Conservation (phyloP, 2,888 invertebrate genomes). For the Exephanes ischioxanthus region DNA sequence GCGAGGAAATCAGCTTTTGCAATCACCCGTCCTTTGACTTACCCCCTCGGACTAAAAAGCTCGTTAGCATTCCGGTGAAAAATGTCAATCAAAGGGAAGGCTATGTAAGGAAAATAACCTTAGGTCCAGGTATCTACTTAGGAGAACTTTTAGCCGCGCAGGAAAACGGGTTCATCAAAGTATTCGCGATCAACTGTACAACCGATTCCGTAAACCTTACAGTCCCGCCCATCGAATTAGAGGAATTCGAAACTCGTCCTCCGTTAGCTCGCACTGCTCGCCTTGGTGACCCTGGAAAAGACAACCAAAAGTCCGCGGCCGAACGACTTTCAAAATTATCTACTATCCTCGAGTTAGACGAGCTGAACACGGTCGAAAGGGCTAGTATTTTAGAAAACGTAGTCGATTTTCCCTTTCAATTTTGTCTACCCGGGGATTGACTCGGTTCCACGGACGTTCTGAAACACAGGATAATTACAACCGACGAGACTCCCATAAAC, state of each 20-base stretch:
- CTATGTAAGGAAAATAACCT: constrained; percentile 23
- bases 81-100: constrained; percentile 16
- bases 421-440: constrained; percentile 52
- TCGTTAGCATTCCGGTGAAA: constrained; percentile 28
- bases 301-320: neutral
- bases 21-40: constrained; percentile 24
- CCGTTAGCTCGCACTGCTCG: neutral
- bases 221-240: constrained; percentile 36
- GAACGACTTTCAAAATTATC: neutral
- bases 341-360: constrained; percentile 7
- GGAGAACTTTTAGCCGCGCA: constrained; percentile 31
- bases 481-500: constrained; percentile 46
- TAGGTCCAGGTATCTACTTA: constrained; percentile 35
- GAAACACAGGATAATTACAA: constrained; percentile 4
- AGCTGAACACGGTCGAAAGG: constrained; percentile 48
- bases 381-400: constrained; percentile 20
- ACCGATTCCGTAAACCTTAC: constrained; percentile 5
- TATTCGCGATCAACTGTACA: constrained; percentile 53
- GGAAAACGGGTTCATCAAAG: constrained; percentile 28
- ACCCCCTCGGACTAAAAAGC: constrained; percentile 50
- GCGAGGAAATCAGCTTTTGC: constrained; percentile 6
- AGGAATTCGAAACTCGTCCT: constrained; percentile 42
- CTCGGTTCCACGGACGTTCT: constrained; percentile 26
- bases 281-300: neutral
- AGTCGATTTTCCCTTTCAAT: constrained; percentile 35